phyloP scores from a whole-genome alignment of 2,888 invertebrate genomes.

The Mimachlamys varia region DNA sequence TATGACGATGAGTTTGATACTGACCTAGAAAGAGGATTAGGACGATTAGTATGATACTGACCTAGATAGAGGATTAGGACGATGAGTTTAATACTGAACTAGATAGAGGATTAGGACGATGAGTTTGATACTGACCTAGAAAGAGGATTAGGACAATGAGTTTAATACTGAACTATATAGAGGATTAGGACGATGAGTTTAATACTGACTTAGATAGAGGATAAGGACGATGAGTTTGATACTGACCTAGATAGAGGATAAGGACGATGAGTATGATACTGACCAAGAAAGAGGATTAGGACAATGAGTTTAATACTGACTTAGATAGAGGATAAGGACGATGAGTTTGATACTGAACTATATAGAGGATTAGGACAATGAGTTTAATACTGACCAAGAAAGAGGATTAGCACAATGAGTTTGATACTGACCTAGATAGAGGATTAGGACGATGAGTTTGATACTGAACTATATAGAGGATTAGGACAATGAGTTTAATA shows the following conservation, averaged over 20 bases:
- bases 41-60: slow-evolving; percentile 48
- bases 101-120: too few species aligned
- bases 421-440: slow-evolving; percentile 40
- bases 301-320: not conserved
- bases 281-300: slow-evolving; percentile 14
- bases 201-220: not conserved
- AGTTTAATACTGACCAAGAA: slow-evolving; percentile 65
- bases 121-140: slow-evolving; percentile 43
- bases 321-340: not conserved
- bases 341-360: slow-evolving; percentile 59
- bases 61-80: slow-evolving; percentile 40
- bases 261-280: not conserved
- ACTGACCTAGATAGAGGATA: not conserved
- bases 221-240: not conserved
- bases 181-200: slow-evolving; percentile 61
- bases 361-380: slow-evolving; percentile 61
- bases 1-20: not conserved
- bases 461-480: slow-evolving; percentile 60
- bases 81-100: too few species aligned
- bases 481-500: slow-evolving; percentile 54
- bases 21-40: too few species aligned
- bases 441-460: slow-evolving; percentile 53
- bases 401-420: slow-evolving; percentile 66
- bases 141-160: slow-evolving; percentile 63
- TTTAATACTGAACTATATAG: slow-evolving; percentile 60